Evolutionary conservation across 2,113 vertebrate species (phyloP).

Genomic region (Clarias batrachus): DNA sequence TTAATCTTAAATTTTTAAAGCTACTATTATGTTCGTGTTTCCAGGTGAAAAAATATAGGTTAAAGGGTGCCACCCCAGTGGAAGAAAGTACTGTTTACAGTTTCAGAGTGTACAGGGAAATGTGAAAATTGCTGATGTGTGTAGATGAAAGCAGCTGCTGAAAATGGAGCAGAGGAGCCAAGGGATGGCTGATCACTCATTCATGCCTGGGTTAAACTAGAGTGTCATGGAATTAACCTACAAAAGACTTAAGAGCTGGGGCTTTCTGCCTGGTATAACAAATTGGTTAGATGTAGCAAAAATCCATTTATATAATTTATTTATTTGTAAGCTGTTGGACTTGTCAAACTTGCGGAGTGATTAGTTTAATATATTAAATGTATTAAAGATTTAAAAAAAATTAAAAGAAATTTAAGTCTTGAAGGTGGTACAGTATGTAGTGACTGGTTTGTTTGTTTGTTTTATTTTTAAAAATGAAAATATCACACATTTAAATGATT

Average conservation of each 20-base stretch:
- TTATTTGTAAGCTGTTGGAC: not conserved
- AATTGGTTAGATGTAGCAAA: not conserved
- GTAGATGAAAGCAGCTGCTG: not conserved
- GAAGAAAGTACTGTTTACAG: not conserved
- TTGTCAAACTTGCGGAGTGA: not conserved
- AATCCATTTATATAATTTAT: not conserved
- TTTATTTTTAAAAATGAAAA: not conserved
- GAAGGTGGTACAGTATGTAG: not conserved
- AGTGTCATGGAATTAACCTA: conserved; percentile 10
- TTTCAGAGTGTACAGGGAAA: not conserved
- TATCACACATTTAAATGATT: not conserved
- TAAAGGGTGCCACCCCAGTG: not conserved
- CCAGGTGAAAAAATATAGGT: not conserved
- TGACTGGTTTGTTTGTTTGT: not conserved
- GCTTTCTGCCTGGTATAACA: not conserved
- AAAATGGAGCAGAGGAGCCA: not conserved
- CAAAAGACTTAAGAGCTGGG: not conserved
- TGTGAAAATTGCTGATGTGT: conserved; percentile 30
- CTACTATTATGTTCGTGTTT: not conserved
- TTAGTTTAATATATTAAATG: not conserved
- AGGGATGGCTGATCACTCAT: not conserved
- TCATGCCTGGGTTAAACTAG: conserved; percentile 11
- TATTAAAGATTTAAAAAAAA: too few relatives aligned
- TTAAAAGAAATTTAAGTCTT: not conserved
- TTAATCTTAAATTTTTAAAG: not conserved